Conservation (phyloP, 1,140 invertebrate species). For the Hycleus phaleratus region DNA sequence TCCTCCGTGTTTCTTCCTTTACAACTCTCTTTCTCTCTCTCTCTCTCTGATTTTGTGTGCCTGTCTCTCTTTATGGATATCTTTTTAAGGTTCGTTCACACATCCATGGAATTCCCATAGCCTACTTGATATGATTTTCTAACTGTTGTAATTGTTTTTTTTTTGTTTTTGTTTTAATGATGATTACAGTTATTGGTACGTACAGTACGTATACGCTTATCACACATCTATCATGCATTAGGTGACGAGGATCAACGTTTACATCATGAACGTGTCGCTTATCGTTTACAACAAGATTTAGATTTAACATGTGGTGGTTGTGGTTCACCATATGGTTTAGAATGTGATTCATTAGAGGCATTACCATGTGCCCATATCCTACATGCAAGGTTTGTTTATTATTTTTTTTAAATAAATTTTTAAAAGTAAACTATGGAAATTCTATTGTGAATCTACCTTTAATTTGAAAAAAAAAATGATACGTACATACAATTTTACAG, state of each 20-base stretch:
- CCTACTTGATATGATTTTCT: too few species aligned
- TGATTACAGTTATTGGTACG: slow-evolving; percentile 61
- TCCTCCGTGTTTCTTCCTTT: too few species aligned
- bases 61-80: too few species aligned
- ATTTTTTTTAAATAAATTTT: too few species aligned
- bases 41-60: too few species aligned
- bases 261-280: slow-evolving; percentile 63
- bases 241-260: slow-evolving; percentile 71
- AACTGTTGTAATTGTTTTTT: too few species aligned
- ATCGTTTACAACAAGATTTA: slow-evolving; percentile 60
- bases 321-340: slow-evolving; percentile 63
- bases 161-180: neutral
- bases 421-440: neutral
- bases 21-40: too few species aligned
- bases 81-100: too few species aligned
- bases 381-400: slow-evolving; percentile 58
- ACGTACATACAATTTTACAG: too few species aligned
- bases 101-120: too few species aligned
- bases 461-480: too few species aligned
- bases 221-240: slow-evolving; percentile 68
- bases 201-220: slow-evolving; percentile 64
- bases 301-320: slow-evolving; percentile 70
- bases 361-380: slow-evolving; percentile 78
- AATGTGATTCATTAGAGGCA: slow-evolving; percentile 65
- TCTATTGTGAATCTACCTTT: too few species aligned